Conservation (phyloP, 2,113 vertebrate species). For the Tiliqua scincoides region DNA sequence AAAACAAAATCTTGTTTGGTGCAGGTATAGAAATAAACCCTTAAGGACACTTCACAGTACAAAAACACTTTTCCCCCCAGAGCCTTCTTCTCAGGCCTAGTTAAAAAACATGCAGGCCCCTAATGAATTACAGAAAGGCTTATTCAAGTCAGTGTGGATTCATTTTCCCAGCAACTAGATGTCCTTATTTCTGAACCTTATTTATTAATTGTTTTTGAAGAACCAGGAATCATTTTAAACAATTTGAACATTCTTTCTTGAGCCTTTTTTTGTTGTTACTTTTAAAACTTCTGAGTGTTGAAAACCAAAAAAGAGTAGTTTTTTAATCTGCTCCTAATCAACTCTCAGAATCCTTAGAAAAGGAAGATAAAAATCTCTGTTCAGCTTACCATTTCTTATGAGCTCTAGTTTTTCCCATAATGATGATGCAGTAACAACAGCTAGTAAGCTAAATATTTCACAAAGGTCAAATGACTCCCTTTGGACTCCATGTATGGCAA, state of each 20-base stretch:
- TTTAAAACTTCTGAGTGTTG: neutral
- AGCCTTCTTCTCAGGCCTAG: neutral
- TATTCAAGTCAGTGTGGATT: neutral
- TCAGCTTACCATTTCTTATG: neutral
- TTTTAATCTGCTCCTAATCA: no score
- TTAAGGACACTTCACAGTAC: neutral
- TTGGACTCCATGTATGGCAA: no score
- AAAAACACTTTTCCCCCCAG: constrained; percentile 36
- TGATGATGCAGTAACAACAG: no score
- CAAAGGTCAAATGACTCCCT: no score
- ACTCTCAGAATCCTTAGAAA: no score
- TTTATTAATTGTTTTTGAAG: neutral
- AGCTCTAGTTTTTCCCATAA: neutral
- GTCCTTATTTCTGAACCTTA: neutral
- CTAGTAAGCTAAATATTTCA: neutral
- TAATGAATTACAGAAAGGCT: neutral
- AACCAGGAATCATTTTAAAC: neutral
- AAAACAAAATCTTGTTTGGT: neutral
- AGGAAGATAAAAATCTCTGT: neutral
- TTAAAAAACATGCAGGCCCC: constrained; percentile 27
- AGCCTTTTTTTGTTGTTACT: neutral
- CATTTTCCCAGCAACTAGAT: constrained; percentile 4
- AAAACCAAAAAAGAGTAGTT: no score
- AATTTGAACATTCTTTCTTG: neutral
- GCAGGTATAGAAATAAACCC: constrained; percentile 8